Evolutionary conservation across 35 echinoderm and acorn worm species (phyloP), one percentile per base, ranked within the genome.

Genomic region (Apostichopus californicus): DNA sequence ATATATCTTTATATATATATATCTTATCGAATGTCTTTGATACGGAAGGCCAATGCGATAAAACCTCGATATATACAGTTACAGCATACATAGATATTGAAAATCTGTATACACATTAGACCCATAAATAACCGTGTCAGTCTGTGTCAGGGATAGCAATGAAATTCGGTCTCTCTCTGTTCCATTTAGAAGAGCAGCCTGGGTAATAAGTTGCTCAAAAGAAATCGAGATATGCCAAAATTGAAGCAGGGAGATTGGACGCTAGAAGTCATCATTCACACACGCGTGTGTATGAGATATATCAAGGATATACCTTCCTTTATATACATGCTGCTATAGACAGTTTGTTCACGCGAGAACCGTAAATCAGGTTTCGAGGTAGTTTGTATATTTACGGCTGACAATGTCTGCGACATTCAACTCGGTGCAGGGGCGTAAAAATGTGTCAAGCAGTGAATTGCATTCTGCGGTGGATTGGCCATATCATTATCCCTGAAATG

Each of bases 401-500:
- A 22, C 71, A 22, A 75, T 75, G 71, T 75, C 71, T 75, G 71
- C n/a, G 71, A 75, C 71, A 75, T 75, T 75, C 71, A 75, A 22
- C 71, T 75, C n/a, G 71, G 71, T 75, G 71, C 11, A 75, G 71
- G 71, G 71, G 71, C 71, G 71, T 18, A 75, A 75, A 61, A 75
- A 75, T 14, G 71, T 75, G 71, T 75, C 71, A 75, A 75, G 20
- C 14, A 75, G 20, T 6, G n/a, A 22, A n/a, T 18, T 20, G n/a
- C n/a, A 18, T 2, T 75, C 11, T 75, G 71, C 71, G 71, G 71
- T 6, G 71, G n/a, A 75, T 18, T 75, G 6, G 7, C 17, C 71
- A 6, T 75, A 75, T 75, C 14, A 75, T 75, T 75, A 75, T 75
- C 21, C 64, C 34, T 46, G 34, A 46, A 46, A 61, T 61, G 7